Percentiles rank a stretch among this genome's conserved stretches.
Conservation (phyloP, 2,888 invertebrate genomes). For the Conchocele bisecta region DNA sequence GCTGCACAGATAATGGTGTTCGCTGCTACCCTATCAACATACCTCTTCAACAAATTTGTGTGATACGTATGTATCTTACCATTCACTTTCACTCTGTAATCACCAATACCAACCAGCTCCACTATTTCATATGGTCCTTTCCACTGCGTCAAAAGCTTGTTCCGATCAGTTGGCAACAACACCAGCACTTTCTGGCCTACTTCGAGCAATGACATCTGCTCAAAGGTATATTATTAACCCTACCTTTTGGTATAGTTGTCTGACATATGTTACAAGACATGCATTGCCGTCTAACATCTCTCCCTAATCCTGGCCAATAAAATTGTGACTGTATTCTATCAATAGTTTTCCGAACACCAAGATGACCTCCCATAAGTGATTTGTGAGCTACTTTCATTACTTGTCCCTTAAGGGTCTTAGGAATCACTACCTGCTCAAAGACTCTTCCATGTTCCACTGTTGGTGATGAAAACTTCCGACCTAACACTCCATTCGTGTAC, state of each 20-base stretch:
- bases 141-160: background rate
- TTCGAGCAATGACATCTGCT: constrained; percentile 43
- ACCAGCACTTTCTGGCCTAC: background rate
- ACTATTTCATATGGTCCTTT: background rate
- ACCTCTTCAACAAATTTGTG: background rate
- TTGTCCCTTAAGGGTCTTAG: constrained; percentile 4
- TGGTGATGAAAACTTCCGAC: no score
- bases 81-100: background rate
- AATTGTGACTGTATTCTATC: constrained; percentile 27
- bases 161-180: background rate
- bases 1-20: no score
- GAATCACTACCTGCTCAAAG: constrained; percentile 25
- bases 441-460: no score
- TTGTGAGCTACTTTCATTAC: constrained; percentile 41
- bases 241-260: constrained; percentile 32
- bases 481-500: no score
- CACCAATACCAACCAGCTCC: background rate
- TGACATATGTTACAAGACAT: constrained; percentile 40
- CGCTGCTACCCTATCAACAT: no score
- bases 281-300: constrained; percentile 35
- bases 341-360: no score
- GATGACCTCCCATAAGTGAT: no score
- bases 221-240: constrained; percentile 29
- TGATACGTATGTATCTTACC: background rate
- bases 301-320: constrained; percentile 39